Percentiles rank a stretch among this genome's conserved stretches.
phyloP scores from a whole-genome alignment of 2,113 vertebrate genomes.

The Pluvianellus socialis region DNA sequence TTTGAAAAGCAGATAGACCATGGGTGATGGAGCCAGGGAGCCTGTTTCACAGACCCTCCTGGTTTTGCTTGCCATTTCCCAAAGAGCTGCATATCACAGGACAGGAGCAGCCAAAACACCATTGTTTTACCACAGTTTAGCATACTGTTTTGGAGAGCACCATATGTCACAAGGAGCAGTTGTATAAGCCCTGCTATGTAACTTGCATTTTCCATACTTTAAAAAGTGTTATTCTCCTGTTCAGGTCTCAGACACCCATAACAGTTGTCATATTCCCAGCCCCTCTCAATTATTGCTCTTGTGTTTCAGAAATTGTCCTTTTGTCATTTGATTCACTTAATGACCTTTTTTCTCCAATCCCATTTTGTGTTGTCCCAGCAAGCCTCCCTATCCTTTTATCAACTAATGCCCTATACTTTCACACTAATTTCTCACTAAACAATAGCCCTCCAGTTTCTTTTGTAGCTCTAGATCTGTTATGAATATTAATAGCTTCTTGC shows the following conservation, averaged over 20 bases:
- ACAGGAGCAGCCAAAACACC: background rate
- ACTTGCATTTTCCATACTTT: background rate
- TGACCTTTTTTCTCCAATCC: constrained; percentile 52
- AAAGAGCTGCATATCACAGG: background rate
- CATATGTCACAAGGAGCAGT: background rate
- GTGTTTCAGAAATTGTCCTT: constrained; percentile 23
- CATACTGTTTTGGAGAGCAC: background rate
- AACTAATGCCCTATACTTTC: constrained; percentile 60
- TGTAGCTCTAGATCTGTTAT: constrained; percentile 70
- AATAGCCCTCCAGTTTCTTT: constrained; percentile 71
- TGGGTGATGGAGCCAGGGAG: background rate
- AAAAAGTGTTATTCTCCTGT: background rate
- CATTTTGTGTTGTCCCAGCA: background rate
- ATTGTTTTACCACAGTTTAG: background rate
- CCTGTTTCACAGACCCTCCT: background rate
- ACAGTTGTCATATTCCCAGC: background rate
- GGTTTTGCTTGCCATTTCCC: background rate
- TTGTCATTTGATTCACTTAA: constrained; percentile 46
- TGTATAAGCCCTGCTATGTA: background rate
- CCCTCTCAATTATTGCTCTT: constrained; percentile 12
- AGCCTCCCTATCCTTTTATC: constrained; percentile 72
- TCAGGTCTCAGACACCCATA: background rate
- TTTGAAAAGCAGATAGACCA: background rate
- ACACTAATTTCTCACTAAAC: constrained; percentile 70
- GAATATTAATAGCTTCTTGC: constrained; percentile 80